Evolutionary conservation across 2,113 vertebrate species (phyloP), one percentile per base, ranked within the genome.

Genomic region (Acrocephalus arundinaceus): DNA sequence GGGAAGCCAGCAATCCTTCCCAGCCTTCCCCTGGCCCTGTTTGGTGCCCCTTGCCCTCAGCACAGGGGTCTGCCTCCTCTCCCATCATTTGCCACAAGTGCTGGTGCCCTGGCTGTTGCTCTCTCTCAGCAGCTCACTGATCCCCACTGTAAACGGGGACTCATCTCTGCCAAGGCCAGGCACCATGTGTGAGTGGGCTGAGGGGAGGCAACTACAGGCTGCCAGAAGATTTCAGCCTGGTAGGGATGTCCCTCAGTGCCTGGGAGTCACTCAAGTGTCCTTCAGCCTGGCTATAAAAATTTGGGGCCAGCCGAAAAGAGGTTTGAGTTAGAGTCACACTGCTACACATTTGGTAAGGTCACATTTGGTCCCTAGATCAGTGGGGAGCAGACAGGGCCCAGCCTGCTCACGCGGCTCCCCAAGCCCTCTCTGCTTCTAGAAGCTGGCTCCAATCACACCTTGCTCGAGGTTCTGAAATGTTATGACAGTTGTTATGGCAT

Each of bases 401-500:
- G 54, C 12, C 27, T 76, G 30, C 55, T 84, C 3, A 0, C 33
- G 7, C 30, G 57, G 30, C 33, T 85, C 13, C 48, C n/a, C 16
- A 59, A 41, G 11, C 21, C 76, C 52, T 86, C 0, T 0, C n/a
- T 88, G 43, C 61, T 68, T 80, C 49, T 61, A 49, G 79, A 73
- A 84, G 59, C 72, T 14, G 20, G 8, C 39, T 91, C 48, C 16
- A 48, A 48, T 80, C 59, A 90, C 62, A 87, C 48, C 65, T 84
- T 87, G 48, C 68, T 91, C 11, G 12, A 91, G 41, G 70, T 94
- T 94, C 94, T 87, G 87, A 65, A 94, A 51, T 65, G 46, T 62
- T 92, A 92, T 79, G 77, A 33, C 77, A 62, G n/a, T 68, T 92
- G 57, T 91, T 91, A 82, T 8, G 21, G 87, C 93, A 51, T 87